Evolutionary conservation across 2,797 vertebrate species (phyloP), one percentile per base, ranked within the genome.

Genomic region (Mormyrops boulengeri): DNA sequence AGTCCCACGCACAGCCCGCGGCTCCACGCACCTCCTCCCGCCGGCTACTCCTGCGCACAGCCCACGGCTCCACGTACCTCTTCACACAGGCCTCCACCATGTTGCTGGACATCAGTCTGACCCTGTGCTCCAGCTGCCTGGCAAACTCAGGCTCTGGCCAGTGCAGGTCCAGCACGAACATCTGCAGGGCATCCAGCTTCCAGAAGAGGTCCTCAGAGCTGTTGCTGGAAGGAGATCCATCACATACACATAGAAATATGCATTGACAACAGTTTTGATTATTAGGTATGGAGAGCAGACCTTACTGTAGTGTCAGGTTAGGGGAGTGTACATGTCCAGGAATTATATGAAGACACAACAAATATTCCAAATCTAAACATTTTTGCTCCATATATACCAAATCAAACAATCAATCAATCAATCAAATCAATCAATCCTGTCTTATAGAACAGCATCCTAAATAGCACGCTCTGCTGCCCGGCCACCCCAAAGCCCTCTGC

Each of bases 71-170:
- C 8, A 47, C n/a, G 4, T 1, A 99, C 98, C 98, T 98, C 95
- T 97, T 99, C 89, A 99, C 97, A 30, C 98, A 99, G 93, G 98
- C 98, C 94, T 99, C 98, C 95, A 98, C 98, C 99, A 99, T 99
- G 94, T 99, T 98, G 93, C 97, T 97, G 93, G 98, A 98, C 99
- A 99, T 99, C 89, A 99, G 97, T 92, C 99, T 99, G 88, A 99
- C 98, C 89, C 98, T 96, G 92, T 99, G 98, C 93, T 99, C 98
- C 95, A 99, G 96, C 92, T 99, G 98, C 92, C 97, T 96, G 91
- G 97, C 97, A 93, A 99, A 99, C 95, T 99, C 98, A 1, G 96
- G 96, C 94, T 99, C 98, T 19, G 98, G 98, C 98, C 99, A 99
- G 91, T 97, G 97, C 17, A 99, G 97, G 93, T 99, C 98, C 93